phyloP scores from a whole-genome alignment of 2,113 vertebrate species.

The Rana temporaria region DNA sequence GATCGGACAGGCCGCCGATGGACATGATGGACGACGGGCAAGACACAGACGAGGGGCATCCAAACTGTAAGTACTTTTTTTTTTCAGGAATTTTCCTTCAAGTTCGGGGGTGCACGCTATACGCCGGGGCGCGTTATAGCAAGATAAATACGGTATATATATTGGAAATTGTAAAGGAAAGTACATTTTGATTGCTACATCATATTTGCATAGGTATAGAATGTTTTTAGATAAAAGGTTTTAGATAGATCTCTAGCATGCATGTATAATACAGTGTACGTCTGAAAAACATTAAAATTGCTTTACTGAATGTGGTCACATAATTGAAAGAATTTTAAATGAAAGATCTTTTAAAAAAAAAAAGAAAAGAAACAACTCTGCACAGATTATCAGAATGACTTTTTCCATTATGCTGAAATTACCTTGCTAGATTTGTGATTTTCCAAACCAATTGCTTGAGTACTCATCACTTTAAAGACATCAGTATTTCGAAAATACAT shows the following conservation, averaged over 20 bases:
- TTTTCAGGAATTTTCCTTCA: too few relatives aligned
- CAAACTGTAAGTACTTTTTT: too few relatives aligned
- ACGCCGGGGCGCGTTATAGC: too few relatives aligned
- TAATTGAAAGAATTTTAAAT: too few relatives aligned
- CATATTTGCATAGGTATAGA: neutral
- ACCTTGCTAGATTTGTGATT: constrained; percentile 5
- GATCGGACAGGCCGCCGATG: too few relatives aligned
- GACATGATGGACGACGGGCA: too few relatives aligned
- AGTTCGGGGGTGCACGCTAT: too few relatives aligned
- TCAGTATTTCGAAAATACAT: constrained; percentile 3
- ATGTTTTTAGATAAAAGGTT: neutral
- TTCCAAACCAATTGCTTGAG: constrained; percentile 10
- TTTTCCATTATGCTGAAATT: constrained; percentile 7
- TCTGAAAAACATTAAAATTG: neutral
- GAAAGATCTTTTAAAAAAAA: neutral
- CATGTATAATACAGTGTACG: neutral
- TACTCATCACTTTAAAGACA: neutral
- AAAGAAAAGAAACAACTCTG: neutral
- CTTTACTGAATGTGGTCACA: neutral
- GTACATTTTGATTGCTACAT: too few relatives aligned
- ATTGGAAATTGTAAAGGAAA: too few relatives aligned
- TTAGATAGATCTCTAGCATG: neutral
- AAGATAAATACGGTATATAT: too few relatives aligned
- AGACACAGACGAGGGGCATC: too few relatives aligned
- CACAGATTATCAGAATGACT: neutral